A percentile compares a stretch with the other conserved stretches of the same genome.
These are phyloP conservation scores for Taenaris catops DNA, from an alignment of 2,888 invertebrate genomes.

Conservation along the genomic window DNA sequence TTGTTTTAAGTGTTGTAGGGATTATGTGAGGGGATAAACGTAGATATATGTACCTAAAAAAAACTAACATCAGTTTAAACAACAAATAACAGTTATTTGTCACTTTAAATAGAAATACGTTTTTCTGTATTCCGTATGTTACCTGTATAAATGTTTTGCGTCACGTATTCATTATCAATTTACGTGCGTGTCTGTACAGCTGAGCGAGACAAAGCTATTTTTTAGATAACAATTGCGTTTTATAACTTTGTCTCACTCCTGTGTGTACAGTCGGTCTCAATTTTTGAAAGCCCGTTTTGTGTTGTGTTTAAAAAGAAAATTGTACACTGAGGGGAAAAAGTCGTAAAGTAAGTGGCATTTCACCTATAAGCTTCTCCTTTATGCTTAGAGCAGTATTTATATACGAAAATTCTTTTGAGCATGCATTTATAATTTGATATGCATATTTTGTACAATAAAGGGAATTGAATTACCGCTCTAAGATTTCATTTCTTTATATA, in stretches of 20 bases:
- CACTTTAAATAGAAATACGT: too few relatives aligned
- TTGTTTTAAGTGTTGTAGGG: too few relatives aligned
- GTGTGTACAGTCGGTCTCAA: conserved; percentile 1
- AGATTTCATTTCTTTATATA: conserved; percentile 34
- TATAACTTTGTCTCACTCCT: conserved; percentile 4
- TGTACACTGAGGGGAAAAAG: conserved; percentile 78
- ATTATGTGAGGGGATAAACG: too few relatives aligned
- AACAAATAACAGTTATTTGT: too few relatives aligned
- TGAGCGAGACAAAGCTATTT: conserved; percentile 4
- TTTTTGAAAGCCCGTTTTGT: conserved; percentile 6
- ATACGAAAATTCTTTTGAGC: conserved; percentile 37
- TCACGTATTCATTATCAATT: too few relatives aligned
- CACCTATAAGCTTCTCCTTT: conserved; percentile 48
- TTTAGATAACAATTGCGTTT: not conserved
- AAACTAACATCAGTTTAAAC: too few relatives aligned
- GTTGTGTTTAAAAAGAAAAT: conserved; percentile 52
- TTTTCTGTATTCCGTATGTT: too few relatives aligned
- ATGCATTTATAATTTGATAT: conserved; percentile 48
- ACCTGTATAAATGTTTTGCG: too few relatives aligned
- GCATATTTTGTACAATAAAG: conserved; percentile 69
- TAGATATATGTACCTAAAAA: too few relatives aligned
- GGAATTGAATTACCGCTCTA: conserved; percentile 72
- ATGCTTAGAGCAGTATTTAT: conserved; percentile 70
- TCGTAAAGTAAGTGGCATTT: conserved; percentile 62
- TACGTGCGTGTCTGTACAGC: conserved; percentile 1